Evolutionary conservation across 2,888 invertebrate genomes (phyloP), one percentile per base, ranked within the genome.

Genomic region (Cantharis nigra): DNA sequence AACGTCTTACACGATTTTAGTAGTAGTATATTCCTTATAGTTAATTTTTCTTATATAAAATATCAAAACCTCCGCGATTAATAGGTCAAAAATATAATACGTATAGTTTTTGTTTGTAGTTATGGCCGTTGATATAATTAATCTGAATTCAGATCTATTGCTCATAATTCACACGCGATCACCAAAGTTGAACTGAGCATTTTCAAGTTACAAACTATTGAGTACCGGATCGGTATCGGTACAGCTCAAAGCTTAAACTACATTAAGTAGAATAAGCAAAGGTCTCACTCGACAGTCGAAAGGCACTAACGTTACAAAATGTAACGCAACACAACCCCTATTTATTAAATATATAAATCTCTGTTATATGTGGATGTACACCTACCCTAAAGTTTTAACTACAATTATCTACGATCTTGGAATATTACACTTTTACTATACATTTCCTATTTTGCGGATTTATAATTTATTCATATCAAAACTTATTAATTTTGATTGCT

Each of bases 251-350:
- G 82, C 79, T 80, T 81, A 81, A 76, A 80, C 80, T 80, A 82
- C 80, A 18, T 18, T 2, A 16, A 70, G 75, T 78, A 74, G 76
- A 20, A 76, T 81, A 81, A 81, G 78, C 81, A 76, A 86, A 86
- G 88, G 87, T 88, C 88, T 89, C 88, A 88, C 88, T 89, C 88
- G 87, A 88, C 87, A 85, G 84, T 88, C 87, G 87, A 87, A 88
- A 89, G 89, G 89, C 89, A 89, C 89, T 89, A 87, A 88, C 87
- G 88, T 88, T 86, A 88, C 88, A 83, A 76, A 83, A 77, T 79
- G 82, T 83, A 85, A 84, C 84, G 84, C 83, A 87, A 88, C 88
- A 88, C 88, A 88, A 88, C 88, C 88, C 88, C 87, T 87, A 87
- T 87, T 85, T 82, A 79, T 80, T 79, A 78, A 80, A 79, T 79